A percentile compares a stretch with the other conserved stretches of the same genome.
phyloP scores from a whole-genome alignment of 1,140 invertebrate species.

The Ceratina calcarata region DNA sequence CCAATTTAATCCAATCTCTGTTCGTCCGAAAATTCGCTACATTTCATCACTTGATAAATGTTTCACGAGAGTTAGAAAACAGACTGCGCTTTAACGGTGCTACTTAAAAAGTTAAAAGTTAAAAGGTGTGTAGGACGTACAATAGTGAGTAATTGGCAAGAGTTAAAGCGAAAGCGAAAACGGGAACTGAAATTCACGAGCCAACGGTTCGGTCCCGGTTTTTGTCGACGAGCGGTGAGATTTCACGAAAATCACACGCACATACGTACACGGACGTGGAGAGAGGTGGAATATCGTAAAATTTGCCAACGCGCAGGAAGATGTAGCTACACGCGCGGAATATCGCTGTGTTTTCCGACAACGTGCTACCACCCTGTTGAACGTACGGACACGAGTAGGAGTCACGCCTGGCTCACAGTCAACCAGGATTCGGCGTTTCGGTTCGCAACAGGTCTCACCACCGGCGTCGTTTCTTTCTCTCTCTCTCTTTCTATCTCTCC shows the following conservation, averaged over 20 bases:
- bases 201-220: not conserved
- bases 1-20: not conserved
- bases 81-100: too few species aligned
- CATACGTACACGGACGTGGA: too few species aligned
- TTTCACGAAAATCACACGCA: not conserved
- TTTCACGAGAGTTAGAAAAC: not conserved
- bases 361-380: slow-evolving; percentile 67
- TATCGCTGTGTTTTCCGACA: slow-evolving; percentile 56
- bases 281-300: slow-evolving; percentile 1
- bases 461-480: slow-evolving; percentile 56
- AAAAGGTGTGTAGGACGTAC: too few species aligned
- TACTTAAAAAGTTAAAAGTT: too few species aligned
- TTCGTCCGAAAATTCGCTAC: too few species aligned
- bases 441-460: slow-evolving; percentile 77
- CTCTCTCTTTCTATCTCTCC: slow-evolving; percentile 36
- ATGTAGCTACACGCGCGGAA: slow-evolving; percentile 21
- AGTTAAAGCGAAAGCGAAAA: not conserved
- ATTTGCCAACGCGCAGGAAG: slow-evolving; percentile 8
- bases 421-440: slow-evolving; percentile 76
- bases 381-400: slow-evolving; percentile 69
- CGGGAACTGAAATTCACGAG: not conserved
- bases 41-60: too few species aligned
- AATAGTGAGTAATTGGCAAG: not conserved
- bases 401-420: slow-evolving; percentile 72
- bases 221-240: not conserved